Base-by-base conservation (phyloP, 2,113 vertebrate species). In the Gavialis gangeticus region DNA sequence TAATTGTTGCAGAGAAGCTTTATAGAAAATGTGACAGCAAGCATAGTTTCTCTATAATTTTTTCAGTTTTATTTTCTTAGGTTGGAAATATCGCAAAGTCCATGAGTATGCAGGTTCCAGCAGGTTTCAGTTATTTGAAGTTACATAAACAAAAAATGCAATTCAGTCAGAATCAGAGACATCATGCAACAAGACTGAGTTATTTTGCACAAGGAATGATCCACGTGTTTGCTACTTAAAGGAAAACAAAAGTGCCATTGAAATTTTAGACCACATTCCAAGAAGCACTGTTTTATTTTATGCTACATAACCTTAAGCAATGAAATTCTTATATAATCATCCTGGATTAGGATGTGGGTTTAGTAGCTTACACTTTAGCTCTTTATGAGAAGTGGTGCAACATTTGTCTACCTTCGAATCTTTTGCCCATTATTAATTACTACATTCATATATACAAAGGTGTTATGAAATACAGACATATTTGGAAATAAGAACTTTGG, bases 141-240 rank as follows among this genome's bases (percentile, higher is more conserved):
- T 16, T 84, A 37, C 60, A 93, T 90, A 69, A 69, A 28, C n/a
- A 30, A 69, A 69, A 69, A 69, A 69, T 91, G 89, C 75, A 82
- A 78, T 88, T 95, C 87, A 91, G 62, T 21, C 34, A 19, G 30
- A 21, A 34, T 34, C 34, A 69, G 30, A 69, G 19, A 34, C 30
- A 69, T 21, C 46, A 46, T 83, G 75, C 89, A 88, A 34, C 94
- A 96, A 92, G 93, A 4, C 34, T 62, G 59, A 62, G 86, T 16
- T 86, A 81, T n/a, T 90, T 95, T 96, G 93, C 93, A 93, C 86
- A 94, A 96, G 90, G 73, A 57, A 57, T 19, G 21, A 11, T 30
- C 67, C 30, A 22, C 30, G 67, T 69, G 25, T 27, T 64, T 69
- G 15, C 15, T 64, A 28, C 66, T 34, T 69, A 11, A 19, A 21